Evolutionary conservation across 2,797 vertebrate species (phyloP).

Genomic region (Sciurus carolinensis): DNA sequence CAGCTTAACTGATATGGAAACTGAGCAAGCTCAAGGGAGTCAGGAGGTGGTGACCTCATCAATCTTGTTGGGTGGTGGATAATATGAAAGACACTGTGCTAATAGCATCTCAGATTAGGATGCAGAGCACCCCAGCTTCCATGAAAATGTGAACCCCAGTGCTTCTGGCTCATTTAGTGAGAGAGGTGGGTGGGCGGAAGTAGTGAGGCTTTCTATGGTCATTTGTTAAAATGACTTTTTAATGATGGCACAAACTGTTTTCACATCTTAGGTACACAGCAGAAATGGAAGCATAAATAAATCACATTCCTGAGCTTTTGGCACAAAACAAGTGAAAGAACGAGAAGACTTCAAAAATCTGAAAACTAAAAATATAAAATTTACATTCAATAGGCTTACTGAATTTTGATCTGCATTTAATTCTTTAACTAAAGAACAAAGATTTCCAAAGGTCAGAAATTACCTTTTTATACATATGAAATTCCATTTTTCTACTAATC

Average conservation of each 20-base stretch:
- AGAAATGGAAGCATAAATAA: conserved; percentile 74
- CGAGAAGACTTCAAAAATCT: conserved; percentile 48
- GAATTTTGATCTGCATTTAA: conserved; percentile 71
- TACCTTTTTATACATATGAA: conserved; percentile 40
- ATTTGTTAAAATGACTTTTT: conserved; percentile 80
- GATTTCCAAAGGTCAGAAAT: conserved; percentile 49
- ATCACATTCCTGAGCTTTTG: conserved; percentile 52
- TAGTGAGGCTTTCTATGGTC: conserved; percentile 35
- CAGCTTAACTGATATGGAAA: background rate
- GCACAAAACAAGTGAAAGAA: conserved; percentile 15
- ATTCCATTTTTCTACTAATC: conserved; percentile 65
- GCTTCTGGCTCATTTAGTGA: background rate
- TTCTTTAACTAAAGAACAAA: conserved; percentile 68
- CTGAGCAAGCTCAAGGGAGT: no score
- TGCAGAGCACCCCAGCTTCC: background rate
- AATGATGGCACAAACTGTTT: conserved; percentile 74
- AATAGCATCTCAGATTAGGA: conserved; percentile 2
- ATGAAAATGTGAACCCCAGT: background rate
- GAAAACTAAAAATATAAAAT: background rate
- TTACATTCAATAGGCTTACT: conserved; percentile 68
- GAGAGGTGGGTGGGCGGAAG: background rate
- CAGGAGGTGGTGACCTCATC: background rate
- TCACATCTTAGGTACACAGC: conserved; percentile 51
- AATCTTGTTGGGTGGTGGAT: background rate
- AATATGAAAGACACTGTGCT: background rate